A percentile compares a stretch with the other conserved stretches of the same genome.
phyloP scores from a whole-genome alignment of 2,113 vertebrate species.

The Callaeas wilsoni region DNA sequence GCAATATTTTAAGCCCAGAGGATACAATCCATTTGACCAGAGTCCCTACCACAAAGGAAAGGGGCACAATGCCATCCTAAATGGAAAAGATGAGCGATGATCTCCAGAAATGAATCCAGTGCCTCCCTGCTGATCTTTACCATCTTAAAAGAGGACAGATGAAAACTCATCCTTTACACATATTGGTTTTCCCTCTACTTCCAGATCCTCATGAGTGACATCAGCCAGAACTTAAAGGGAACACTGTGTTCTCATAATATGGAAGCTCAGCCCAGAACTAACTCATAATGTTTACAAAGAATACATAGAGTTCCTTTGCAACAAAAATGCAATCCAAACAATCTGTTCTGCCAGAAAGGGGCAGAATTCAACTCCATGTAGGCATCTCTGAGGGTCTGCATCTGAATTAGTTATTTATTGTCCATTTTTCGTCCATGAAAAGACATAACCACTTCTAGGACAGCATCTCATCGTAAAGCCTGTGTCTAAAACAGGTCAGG shows the following conservation, averaged over 20 bases:
- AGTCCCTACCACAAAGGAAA: background rate
- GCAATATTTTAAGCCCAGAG: background rate
- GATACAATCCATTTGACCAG: background rate
- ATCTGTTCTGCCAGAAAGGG: background rate
- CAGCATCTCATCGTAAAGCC: background rate
- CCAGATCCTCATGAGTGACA: background rate
- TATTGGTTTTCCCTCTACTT: background rate
- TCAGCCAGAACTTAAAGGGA: background rate
- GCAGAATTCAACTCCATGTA: background rate
- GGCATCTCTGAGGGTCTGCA: background rate
- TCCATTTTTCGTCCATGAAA: background rate
- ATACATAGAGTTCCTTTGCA: background rate
- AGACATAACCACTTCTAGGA: background rate
- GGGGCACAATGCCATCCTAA: background rate
- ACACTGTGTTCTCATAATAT: background rate
- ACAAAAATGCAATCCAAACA: background rate
- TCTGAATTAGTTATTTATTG: background rate
- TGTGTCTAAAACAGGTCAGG: background rate
- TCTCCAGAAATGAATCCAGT: background rate
- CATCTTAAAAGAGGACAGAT: background rate
- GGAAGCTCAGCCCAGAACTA: constrained; percentile 1
- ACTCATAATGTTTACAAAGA: background rate
- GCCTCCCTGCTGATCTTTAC: background rate
- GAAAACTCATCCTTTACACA: background rate
- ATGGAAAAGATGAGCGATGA: background rate